Percentiles rank a stretch among this genome's conserved stretches.
Evolutionary conservation across 2,113 vertebrate species (phyloP).

Genomic region (Cryptotis parvus): DNA sequence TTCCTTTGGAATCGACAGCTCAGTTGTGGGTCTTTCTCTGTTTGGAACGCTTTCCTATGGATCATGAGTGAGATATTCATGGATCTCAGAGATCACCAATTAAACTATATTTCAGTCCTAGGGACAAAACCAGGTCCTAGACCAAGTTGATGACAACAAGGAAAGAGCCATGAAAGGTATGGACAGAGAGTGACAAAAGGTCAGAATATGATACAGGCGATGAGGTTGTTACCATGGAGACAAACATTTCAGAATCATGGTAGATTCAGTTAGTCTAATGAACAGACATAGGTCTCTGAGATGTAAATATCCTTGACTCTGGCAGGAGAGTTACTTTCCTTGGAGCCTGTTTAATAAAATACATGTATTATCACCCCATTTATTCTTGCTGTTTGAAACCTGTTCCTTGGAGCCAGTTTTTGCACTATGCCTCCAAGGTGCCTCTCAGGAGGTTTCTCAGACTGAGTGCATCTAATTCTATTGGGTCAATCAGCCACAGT

Average conservation of each 20-base stretch:
- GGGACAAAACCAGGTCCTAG: neutral
- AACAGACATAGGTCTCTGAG: neutral
- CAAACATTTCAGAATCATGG: neutral
- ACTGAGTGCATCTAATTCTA: neutral
- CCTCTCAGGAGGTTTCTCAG: neutral
- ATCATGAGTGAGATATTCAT: no score
- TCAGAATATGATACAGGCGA: neutral
- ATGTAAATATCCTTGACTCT: neutral
- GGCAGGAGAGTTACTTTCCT: neutral
- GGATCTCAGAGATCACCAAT: neutral
- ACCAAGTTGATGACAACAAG: neutral
- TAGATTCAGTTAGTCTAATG: neutral
- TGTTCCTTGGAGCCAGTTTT: no score
- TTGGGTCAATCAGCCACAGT: neutral
- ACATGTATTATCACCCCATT: no score
- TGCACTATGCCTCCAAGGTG: fast-evolving
- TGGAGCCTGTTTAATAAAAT: neutral
- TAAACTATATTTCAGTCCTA: neutral
- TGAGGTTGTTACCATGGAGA: neutral
- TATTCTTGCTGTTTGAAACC: neutral
- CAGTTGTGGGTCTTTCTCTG: no score
- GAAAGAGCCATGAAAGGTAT: neutral
- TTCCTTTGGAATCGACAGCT: fast-evolving
- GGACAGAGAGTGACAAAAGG: neutral
- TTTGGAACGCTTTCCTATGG: neutral